A percentile compares a stretch with the other conserved stretches of the same genome.
phyloP scores from a whole-genome alignment of 2,888 invertebrate species.

The Caenorhabditis sinica region DNA sequence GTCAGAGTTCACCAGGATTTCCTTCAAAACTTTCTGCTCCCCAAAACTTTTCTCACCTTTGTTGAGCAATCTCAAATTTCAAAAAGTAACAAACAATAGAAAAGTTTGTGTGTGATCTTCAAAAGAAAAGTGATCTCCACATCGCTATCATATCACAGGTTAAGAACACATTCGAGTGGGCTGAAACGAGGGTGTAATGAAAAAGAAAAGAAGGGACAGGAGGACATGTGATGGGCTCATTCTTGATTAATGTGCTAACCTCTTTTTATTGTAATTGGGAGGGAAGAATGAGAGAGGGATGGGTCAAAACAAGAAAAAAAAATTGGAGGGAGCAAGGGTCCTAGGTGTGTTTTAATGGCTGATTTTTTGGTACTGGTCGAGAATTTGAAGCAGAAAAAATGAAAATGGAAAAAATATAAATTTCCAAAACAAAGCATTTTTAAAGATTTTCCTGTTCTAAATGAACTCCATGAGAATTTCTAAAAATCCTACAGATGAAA shows the following conservation, averaged over 20 bases:
- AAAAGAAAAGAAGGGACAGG: background rate
- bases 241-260: conserved; percentile 49
- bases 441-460: too few species aligned
- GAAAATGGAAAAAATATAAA: too few species aligned
- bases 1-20: too few species aligned
- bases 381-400: too few species aligned
- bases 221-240: conserved; percentile 31
- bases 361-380: too few species aligned
- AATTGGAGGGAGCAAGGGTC: background rate
- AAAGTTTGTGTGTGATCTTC: background rate
- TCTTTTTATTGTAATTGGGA: conserved; percentile 35
- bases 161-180: background rate
- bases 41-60: background rate
- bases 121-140: background rate
- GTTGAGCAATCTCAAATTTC: background rate
- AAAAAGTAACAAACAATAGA: background rate
- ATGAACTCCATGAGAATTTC: background rate
- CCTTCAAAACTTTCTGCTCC: background rate
- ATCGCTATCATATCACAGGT: background rate
- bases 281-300: background rate
- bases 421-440: too few species aligned
- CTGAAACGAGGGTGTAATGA: background rate
- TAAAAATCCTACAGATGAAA: too few species aligned
- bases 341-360: too few species aligned
- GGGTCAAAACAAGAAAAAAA: background rate